Evolutionary conservation across 2,113 vertebrate species (phyloP).

Genomic region (Pluvialis apricaria): DNA sequence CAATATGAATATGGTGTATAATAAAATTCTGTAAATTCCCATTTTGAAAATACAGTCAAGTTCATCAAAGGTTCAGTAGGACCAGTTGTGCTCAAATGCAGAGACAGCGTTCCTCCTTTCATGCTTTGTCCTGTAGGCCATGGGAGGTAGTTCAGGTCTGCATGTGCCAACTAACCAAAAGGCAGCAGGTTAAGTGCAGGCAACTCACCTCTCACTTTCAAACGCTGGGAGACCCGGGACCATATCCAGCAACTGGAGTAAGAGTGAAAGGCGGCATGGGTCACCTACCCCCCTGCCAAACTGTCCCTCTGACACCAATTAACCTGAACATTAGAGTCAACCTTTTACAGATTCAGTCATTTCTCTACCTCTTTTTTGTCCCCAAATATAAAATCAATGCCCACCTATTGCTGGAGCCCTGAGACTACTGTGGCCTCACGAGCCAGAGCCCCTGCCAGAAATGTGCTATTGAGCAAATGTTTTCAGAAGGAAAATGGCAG

Average conservation of each 20-base stretch:
- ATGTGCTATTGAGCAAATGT: not conserved
- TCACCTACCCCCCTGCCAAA: not conserved
- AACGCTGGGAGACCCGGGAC: not conserved
- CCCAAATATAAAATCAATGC: not conserved
- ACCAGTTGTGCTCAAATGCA: not conserved
- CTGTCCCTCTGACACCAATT: not conserved
- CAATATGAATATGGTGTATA: not conserved
- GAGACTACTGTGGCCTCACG: fast-evolving
- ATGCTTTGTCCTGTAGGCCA: not conserved
- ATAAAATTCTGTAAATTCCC: not conserved
- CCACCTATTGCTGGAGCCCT: not conserved
- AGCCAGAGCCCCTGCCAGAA: not conserved
- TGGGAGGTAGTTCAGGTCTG: not conserved
- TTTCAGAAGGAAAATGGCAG: not conserved
- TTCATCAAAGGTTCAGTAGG: not conserved
- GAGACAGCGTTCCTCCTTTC: not conserved
- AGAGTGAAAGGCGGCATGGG: not conserved
- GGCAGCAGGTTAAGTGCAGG: not conserved
- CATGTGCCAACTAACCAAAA: not conserved
- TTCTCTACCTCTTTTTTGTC: not conserved
- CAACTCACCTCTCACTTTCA: not conserved
- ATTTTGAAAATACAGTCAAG: not conserved
- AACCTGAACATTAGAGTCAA: not conserved
- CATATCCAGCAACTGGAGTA: not conserved
- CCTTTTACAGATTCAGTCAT: not conserved